Base-by-base conservation (phyloP, 2,888 invertebrate genomes). In the Yponomeuta sedellus region DNA sequence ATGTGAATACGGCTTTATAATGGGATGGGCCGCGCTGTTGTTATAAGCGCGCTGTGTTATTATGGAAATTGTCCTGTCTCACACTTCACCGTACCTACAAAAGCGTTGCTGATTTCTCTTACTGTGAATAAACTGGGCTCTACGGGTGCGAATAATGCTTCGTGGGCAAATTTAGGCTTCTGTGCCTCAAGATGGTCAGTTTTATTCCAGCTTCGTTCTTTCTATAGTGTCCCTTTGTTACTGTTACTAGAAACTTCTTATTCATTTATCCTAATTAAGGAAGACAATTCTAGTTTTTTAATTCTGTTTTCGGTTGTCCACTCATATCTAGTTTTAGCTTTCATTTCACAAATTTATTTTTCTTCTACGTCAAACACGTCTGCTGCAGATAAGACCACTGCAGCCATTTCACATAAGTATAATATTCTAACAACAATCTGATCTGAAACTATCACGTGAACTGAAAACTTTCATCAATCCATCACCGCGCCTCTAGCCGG, bases 1-100 rank as follows among this genome's bases (percentile, higher is more conserved):
- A 67, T 75, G 73, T 74, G 70, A 74, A 72, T 70, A 71, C 68
- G 69, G 67, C 70, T 69, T 71, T 44, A 64, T 64, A 20, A 52
- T 64, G 25, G 64, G 64, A 64, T 44, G 20, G 52, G 64, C 25
- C 19, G 56, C 64, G 34, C 39, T 34, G 34, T 62, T n/a, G 28
- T 34, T 16, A 19, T 28, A 39, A 62, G 39, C 25, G 25, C 20
- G 22, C 19, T 28, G 62, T n/a, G 62, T 62, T 25, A 62, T 62
- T 39, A 62, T 62, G 62, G 39, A 62, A 62, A 62, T 28, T 16
- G 62, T 39, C 61, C 28, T 20, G 62, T 16, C 25, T 62, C 39
- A 10, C 28, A 28, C n/a, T 62, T 22, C 59, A 19, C 58, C 28
- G 28, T 58, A 59, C n/a, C 25, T 19, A 5, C 20, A 20, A 5